A percentile compares a stretch with the other conserved stretches of the same genome.
Evolutionary conservation across 2,888 invertebrate genomes (phyloP).

Genomic region (Scrobipalpa atriplicella): DNA sequence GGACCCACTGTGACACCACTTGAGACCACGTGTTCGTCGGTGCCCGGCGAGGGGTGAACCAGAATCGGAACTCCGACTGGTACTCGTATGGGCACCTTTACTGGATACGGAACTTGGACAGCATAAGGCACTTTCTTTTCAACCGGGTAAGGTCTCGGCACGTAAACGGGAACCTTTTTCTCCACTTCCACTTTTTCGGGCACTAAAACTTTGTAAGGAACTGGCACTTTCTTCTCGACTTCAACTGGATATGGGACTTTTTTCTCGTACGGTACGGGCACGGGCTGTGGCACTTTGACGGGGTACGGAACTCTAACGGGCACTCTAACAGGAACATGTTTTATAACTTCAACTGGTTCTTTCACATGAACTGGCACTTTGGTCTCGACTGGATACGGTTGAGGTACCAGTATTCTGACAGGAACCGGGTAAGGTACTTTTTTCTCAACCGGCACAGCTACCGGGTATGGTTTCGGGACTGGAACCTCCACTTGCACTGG

Average conservation of each 20-base stretch:
- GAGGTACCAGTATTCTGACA: constrained; percentile 70
- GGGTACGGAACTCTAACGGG: constrained; percentile 77
- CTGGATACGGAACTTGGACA: constrained; percentile 49
- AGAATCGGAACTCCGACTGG: constrained; percentile 32
- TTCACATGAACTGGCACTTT: constrained; percentile 72
- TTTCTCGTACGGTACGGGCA: constrained; percentile 78
- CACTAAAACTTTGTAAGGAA: constrained; percentile 54
- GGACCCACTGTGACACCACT: constrained; percentile 4
- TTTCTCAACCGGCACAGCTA: constrained; percentile 73
- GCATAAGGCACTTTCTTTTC: constrained; percentile 67
- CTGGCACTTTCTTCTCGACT: constrained; percentile 67
- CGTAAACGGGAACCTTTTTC: constrained; percentile 61
- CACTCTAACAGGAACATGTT: constrained; percentile 68
- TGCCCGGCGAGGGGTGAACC: constrained; percentile 23
- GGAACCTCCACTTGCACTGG: constrained; percentile 51
- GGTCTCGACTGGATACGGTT: constrained; percentile 80
- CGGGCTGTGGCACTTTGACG: constrained; percentile 79
- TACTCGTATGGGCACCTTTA: constrained; percentile 45
- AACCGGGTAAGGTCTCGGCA: constrained; percentile 61
- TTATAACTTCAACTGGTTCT: constrained; percentile 71
- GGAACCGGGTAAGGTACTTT: constrained; percentile 75
- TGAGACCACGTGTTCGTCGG: constrained; percentile 25
- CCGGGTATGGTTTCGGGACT: constrained; percentile 65
- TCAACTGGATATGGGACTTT: constrained; percentile 68
- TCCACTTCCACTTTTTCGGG: constrained; percentile 61